A percentile compares a stretch with the other conserved stretches of the same genome.
phyloP scores from a whole-genome alignment of 2,113 vertebrate genomes.

The Amblyopsis rosae region DNA sequence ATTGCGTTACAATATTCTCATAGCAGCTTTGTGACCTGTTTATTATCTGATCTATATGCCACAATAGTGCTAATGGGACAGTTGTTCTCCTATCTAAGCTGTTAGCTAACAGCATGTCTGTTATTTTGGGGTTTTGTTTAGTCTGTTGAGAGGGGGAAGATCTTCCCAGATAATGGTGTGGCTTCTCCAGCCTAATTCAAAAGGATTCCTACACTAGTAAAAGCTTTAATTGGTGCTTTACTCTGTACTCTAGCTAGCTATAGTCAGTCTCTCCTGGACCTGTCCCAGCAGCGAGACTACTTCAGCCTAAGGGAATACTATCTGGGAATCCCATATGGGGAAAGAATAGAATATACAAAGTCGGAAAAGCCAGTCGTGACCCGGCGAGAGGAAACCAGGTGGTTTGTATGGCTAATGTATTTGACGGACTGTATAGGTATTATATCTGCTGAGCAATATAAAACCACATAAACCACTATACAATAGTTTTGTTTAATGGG shows the following conservation, averaged over 20 bases:
- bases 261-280: constrained; percentile 55
- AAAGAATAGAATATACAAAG: background rate
- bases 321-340: constrained; percentile 35
- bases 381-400: background rate
- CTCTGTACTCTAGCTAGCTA: constrained; percentile 33
- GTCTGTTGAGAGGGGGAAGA: constrained; percentile 42
- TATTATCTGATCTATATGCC: background rate
- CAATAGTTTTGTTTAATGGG: too few species aligned
- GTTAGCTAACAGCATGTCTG: background rate
- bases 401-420: background rate
- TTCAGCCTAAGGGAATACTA: constrained; percentile 26
- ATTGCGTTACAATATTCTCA: background rate
- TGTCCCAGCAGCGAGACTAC: constrained; percentile 25
- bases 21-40: background rate
- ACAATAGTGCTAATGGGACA: background rate
- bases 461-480: too few species aligned
- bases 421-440: background rate
- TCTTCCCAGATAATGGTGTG: constrained; percentile 26
- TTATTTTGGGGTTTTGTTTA: constrained; percentile 57
- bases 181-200: constrained; percentile 6
- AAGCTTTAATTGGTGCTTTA: constrained; percentile 23
- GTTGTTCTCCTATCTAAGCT: too few species aligned
- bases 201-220: constrained; percentile 43
- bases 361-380: constrained; percentile 12
- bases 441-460: background rate